Evolutionary conservation across 2,888 invertebrate genomes (phyloP).

Genomic region (Mesoligia furuncula): DNA sequence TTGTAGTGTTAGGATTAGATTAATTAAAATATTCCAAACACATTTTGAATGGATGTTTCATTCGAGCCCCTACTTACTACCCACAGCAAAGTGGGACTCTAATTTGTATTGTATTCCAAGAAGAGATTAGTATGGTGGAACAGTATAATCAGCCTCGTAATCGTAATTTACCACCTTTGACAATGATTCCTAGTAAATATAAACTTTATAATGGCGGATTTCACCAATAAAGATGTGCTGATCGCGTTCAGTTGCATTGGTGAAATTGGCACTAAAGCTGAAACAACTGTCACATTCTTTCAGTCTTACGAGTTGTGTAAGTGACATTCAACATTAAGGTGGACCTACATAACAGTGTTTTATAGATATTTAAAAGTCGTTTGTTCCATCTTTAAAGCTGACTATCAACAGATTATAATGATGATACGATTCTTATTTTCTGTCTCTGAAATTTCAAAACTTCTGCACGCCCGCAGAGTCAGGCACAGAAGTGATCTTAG

Average conservation of each 20-base stretch:
- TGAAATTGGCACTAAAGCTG: too few species aligned
- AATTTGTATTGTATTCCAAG: not conserved
- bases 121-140: not conserved
- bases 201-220: not conserved
- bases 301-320: not conserved
- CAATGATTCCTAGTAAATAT: not conserved
- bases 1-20: slow-evolving; percentile 70
- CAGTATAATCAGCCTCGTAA: not conserved
- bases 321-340: not conserved
- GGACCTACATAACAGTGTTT: not conserved
- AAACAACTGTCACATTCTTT: not conserved
- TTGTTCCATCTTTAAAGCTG: not conserved
- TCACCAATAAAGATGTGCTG: not conserved
- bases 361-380: not conserved
- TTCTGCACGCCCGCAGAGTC: not conserved
- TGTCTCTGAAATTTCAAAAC: too few species aligned
- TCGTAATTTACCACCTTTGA: not conserved
- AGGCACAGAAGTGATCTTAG: not conserved
- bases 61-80: not conserved
- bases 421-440: not conserved
- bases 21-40: not conserved
- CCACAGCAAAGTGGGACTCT: not conserved
- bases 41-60: not conserved
- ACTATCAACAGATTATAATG: not conserved
- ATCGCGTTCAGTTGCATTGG: too few species aligned